phyloP scores from a whole-genome alignment of 2,797 vertebrate genomes.

The Semotilus atromaculatus region DNA sequence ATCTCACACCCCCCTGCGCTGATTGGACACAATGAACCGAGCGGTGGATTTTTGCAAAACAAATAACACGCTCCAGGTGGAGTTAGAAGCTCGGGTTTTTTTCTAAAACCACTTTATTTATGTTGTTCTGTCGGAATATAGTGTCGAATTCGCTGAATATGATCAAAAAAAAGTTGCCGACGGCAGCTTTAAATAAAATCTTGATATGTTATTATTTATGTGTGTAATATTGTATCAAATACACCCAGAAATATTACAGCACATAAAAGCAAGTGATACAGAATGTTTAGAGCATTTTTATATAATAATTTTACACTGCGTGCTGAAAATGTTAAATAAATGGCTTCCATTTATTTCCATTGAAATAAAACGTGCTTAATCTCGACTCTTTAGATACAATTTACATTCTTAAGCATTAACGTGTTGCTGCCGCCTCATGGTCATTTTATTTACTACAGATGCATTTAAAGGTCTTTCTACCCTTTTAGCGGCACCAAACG shows the following conservation, averaged over 20 bases:
- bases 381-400: not conserved
- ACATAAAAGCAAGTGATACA: not conserved
- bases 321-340: not conserved
- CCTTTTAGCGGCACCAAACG: not conserved
- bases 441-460: not conserved
- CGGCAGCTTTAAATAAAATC: too few relatives aligned
- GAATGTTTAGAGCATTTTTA: slow-evolving; percentile 1
- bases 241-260: not conserved
- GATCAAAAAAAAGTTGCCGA: too few relatives aligned
- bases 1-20: too few relatives aligned
- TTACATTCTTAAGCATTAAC: not conserved
- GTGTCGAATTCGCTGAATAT: too few relatives aligned
- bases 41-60: too few relatives aligned
- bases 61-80: too few relatives aligned
- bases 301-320: not conserved
- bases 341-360: not conserved
- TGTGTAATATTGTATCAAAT: too few relatives aligned
- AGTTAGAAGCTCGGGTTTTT: too few relatives aligned
- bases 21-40: too few relatives aligned
- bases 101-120: too few relatives aligned
- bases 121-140: too few relatives aligned
- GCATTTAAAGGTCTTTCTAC: not conserved
- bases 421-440: not conserved
- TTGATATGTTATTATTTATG: not conserved
- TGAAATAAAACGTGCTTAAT: not conserved